Evolutionary conservation across 2,113 vertebrate species (phyloP), one percentile per base, ranked within the genome.

Genomic region (Apodemus speciosus): DNA sequence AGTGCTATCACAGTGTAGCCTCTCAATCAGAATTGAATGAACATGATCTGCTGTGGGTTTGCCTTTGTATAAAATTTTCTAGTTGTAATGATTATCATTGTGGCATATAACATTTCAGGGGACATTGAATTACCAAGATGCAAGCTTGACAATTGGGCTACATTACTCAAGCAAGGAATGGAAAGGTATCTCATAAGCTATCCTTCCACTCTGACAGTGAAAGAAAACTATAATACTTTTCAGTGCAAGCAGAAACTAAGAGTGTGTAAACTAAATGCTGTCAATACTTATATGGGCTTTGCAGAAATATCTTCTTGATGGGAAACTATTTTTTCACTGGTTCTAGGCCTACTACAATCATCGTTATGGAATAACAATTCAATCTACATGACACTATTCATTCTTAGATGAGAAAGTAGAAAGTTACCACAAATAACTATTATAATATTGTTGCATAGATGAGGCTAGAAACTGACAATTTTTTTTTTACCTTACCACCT

Each of bases 61-160:
- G n/a, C 68, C 38, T 96, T 80, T 43, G 6, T 89, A 56, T 53
- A 93, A 79, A 35, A 38, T 3, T 16, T 73, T 89, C 30, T 53
- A 10, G 46, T 60, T 51, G 30, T 66, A 40, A 43, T 86, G 72
- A 90, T 49, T 46, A 51, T 89, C 77, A 62, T 83, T 83, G 62
- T 79, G 92, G 43, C 35, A 60, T 81, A 81, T 94, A 81, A 87
- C 75, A 91, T 89, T 94, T 93, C 94, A 89, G 40, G 92, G 46
- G 32, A 72, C 80, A 93, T 81, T 85, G 62, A 86, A 71, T 94
- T 69, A 89, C 8, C 83, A 88, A 51, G 69, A n/a, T 56, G 25
- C 71, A 60, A 95, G 7, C 62, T 32, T 60, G 77, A 71, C 68
- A 84, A 58, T 46, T 30, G 43, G 43, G 27, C 68, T 18, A n/a